Base-by-base conservation (phyloP, 1,140 invertebrate genomes). In the Spodoptera litura region DNA sequence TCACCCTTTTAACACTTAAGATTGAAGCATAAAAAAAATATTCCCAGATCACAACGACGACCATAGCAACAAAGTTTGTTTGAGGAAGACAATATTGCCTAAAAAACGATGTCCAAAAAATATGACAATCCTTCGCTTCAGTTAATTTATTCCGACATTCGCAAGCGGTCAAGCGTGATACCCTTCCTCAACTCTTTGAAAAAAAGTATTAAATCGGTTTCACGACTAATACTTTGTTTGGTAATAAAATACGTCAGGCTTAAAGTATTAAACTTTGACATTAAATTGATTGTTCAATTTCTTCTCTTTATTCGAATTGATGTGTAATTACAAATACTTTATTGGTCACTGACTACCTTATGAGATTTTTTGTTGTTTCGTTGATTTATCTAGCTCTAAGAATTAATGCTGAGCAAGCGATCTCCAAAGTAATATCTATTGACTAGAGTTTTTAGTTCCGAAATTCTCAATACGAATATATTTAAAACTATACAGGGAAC, bases 131-230 rank as follows among this genome's bases (percentile, higher is more conserved):
- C 25, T 56, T 15, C 68, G 68, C 6, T 27, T 71, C 27, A 71
- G 68, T 71, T 56, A 38, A 71, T 71, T 71, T 38, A 56, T 20
- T 71, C 52, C 31, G 68, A 38, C 52, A 56, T 71, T 38, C 38
- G 27, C 68, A 38, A 56, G 53, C 31, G 20, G 31, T 71, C 68
- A 12, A 55, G 52, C 68, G 53, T 55, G 20, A 71, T 35, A 25
- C 68, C 53, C 68, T 71, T 71, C 68, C 52, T 31, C 20, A 71
- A 71, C 52, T 71, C 68, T 71, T 71, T 71, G 38, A 71, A 71
- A 55, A 44, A 61, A 61, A 35, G 20, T 56, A 15, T 56, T 56
- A 20, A 20, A 10, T 56, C 20, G 20, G 13, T 4, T 61, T 13
- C 27, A 13, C 12, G 5, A 8, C 35, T 2, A 35, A 35, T 13